Evolutionary conservation across 2,797 vertebrate species (phyloP).

Genomic region (Cossypha niveicapilla): DNA sequence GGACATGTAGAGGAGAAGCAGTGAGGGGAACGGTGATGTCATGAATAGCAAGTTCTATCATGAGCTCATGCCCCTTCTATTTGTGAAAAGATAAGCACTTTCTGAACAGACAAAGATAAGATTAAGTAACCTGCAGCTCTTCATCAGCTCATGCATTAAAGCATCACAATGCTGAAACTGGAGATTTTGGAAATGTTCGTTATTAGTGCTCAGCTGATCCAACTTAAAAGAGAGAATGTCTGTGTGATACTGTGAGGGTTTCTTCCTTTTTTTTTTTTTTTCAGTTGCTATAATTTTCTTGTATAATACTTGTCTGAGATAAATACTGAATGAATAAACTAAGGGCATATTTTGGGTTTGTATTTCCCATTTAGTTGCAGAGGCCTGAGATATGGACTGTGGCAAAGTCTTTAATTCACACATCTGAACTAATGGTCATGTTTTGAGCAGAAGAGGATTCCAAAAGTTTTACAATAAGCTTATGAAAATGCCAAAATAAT

Average conservation of each 20-base stretch:
- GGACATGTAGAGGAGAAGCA: not conserved
- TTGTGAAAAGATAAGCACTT: slow-evolving; percentile 18
- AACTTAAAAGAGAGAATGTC: not conserved
- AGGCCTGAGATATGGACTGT: not conserved
- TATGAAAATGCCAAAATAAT: not conserved
- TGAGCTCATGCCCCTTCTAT: slow-evolving; percentile 15
- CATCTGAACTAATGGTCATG: not conserved
- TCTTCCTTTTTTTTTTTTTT: too few relatives aligned
- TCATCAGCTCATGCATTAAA: not conserved
- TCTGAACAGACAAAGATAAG: slow-evolving; percentile 23
- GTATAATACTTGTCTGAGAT: not conserved
- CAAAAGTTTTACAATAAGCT: not conserved
- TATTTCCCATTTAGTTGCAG: not conserved
- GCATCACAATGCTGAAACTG: not conserved
- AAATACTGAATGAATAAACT: not conserved
- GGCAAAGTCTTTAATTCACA: not conserved
- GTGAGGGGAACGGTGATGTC: not conserved
- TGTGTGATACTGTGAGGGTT: not conserved
- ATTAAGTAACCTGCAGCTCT: slow-evolving; percentile 1
- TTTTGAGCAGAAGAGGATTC: not conserved
- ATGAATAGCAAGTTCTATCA: not conserved
- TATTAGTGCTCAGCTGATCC: not conserved
- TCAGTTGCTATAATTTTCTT: not conserved
- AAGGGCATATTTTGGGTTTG: not conserved
- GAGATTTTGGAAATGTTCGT: not conserved